Base-by-base conservation (phyloP, 2,797 vertebrate genomes). In the Chloroceryle inda region DNA sequence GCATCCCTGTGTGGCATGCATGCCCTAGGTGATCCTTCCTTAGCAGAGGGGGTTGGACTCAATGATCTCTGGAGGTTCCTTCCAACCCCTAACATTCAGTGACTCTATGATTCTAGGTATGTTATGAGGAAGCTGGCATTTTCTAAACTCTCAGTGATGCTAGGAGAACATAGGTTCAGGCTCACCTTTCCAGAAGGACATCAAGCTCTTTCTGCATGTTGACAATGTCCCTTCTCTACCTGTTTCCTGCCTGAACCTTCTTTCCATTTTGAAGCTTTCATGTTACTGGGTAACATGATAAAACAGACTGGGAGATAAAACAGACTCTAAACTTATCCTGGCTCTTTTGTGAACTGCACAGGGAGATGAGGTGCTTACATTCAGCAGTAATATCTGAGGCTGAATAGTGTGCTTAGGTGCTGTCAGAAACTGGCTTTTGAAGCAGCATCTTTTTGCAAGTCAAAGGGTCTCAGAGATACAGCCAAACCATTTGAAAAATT, bases 401-500 rank as follows among this genome's bases (percentile, higher is more conserved):
- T 79, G 80, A 88, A 67, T 5, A 47, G 67, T 56, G 47, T 7
- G 20, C 91, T 89, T 68, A 72, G 74, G 91, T 89, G 33, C 52
- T 72, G 88, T 49, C 71, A 95, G 63, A 71, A 82, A 21, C 21
- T 23, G 27, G 17, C 40, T 76, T 94, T 92, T 77, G 62, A 93
- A 96, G 84, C 67, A 85, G 56, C 81, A 95, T 56, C 84, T 89
- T 92, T 92, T 58, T 2, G 5, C 90, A 85, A 85, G 80, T 90
- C 90, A 79, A 81, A 89, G 78, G 84, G 75, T 93, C 92, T 93
- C 71, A 64, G 61, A 82, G 80, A 89, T 74, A 89, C 16, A 85
- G 84, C 81, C 86, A 92, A 93, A 81, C 56, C 85, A 42, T 69
- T 93, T 37, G 29, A 95, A 92, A 96, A 94, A 94, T 92, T 94